Percentiles rank a stretch among this genome's conserved stretches.
Evolutionary conservation across 2,113 vertebrate species (phyloP).

Genomic region (Paramormyrops kingsleyae): DNA sequence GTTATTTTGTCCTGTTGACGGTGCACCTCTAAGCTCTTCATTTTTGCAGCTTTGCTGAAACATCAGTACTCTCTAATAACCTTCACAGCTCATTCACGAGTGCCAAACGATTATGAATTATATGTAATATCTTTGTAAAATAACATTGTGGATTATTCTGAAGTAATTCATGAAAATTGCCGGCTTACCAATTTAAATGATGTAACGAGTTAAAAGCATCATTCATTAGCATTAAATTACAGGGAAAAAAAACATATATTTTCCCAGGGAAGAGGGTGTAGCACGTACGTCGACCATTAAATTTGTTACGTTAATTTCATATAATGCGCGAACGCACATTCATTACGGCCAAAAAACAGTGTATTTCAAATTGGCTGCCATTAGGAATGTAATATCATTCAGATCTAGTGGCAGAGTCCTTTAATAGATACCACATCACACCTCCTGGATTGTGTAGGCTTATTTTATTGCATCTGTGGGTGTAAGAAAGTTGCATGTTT

Average conservation of each 20-base stretch:
- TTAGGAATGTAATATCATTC: not conserved
- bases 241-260: not conserved
- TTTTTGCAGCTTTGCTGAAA: not conserved
- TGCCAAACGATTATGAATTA: not conserved
- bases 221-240: not conserved
- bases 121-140: not conserved
- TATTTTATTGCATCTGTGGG: not conserved
- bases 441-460: not conserved
- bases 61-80: not conserved
- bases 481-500: not conserved
- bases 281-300: not conserved
- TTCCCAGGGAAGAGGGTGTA: not conserved
- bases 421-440: not conserved
- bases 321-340: not conserved
- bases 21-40: not conserved
- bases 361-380: not conserved
- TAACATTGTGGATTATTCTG: not conserved
- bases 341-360: not conserved
- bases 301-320: not conserved
- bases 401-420: not conserved
- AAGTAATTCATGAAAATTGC: not conserved
- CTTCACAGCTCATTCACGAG: not conserved
- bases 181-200: not conserved
- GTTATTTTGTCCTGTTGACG: not conserved
- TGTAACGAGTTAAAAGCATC: not conserved